phyloP scores from a whole-genome alignment of 2,797 vertebrate genomes.

The Momotus momota region DNA sequence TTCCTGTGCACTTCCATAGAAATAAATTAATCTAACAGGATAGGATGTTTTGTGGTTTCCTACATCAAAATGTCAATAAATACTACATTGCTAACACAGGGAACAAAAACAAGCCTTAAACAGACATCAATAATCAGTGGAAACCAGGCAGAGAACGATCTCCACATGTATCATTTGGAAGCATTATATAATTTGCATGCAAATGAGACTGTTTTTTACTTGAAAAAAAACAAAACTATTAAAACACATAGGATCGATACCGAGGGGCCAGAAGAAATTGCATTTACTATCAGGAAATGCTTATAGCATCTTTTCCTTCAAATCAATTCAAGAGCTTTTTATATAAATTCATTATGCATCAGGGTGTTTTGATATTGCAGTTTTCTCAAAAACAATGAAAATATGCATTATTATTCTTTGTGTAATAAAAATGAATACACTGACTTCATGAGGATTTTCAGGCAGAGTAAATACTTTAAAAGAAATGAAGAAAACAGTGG shows the following conservation, averaged over 20 bases:
- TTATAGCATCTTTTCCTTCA: slow-evolving; percentile 43
- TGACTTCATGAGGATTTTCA: background rate
- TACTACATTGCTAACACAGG: slow-evolving; percentile 67
- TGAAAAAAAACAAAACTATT: slow-evolving; percentile 59
- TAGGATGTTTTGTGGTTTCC: slow-evolving; percentile 62
- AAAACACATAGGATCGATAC: slow-evolving; percentile 69
- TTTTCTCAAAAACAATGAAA: slow-evolving; percentile 33
- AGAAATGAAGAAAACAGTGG: background rate
- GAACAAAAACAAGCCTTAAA: slow-evolving; percentile 73
- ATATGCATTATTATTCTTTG: background rate
- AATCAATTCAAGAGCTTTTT: slow-evolving; percentile 23
- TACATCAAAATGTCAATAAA: slow-evolving; percentile 76
- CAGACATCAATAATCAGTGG: slow-evolving; percentile 72
- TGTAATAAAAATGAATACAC: slow-evolving; percentile 22
- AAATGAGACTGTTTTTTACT: slow-evolving; percentile 70
- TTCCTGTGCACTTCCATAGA: slow-evolving; percentile 26
- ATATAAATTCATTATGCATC: slow-evolving; percentile 34
- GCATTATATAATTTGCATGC: slow-evolving; percentile 70
- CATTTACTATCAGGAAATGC: slow-evolving; percentile 63
- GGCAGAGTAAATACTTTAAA: background rate
- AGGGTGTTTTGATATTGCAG: background rate
- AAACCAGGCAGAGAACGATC: slow-evolving; percentile 63
- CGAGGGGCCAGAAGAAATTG: slow-evolving; percentile 49
- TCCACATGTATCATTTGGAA: slow-evolving; percentile 71
- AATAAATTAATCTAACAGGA: slow-evolving; percentile 68